Base-by-base conservation (phyloP, 2,888 invertebrate genomes). In the Scaptomyza polygonia region DNA sequence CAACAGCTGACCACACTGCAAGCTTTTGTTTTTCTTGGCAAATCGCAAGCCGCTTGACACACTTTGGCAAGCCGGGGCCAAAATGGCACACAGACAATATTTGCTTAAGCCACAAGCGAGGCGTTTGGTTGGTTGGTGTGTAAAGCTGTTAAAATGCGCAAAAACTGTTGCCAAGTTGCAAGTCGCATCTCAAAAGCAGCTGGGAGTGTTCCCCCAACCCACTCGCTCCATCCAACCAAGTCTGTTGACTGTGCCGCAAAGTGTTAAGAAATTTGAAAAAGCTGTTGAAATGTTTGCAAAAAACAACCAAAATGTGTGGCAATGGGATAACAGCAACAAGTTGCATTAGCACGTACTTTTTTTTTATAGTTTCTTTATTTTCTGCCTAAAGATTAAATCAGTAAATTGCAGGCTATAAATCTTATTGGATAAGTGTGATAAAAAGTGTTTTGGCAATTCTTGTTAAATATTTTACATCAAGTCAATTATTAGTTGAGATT, bases 41-140 rank as follows among this genome's bases (percentile, higher is more conserved):
- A 72, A 74, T 36, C n/a, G n/a, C n/a, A n/a, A 62, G 16, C 54
- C 21, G 71, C 67, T 59, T 82, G 86, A 76, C 82, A 86, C 85
- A 82, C 78, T 81, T 84, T 72, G 45, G 45, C 58, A 39, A 25
- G n/a, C 30, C 34, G 49, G 16, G 9, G 52, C 49, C 64, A 65
- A 76, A 76, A 65, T 56, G 72, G 71, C 83, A 73, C 83, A 73
- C 75, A 66, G 49, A 14, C 59, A 76, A 76, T 72, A 77, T 76
- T 73, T 58, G 57, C 40, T 44, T 18, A 58, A 53, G 65, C 76
- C 57, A 40, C 55, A 55, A 49, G 39, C 39, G 32, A 34, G 43
- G 53, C 56, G 53, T 45, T 43, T 34, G 45, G 29, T 43, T 12
- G 45, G 45, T n/a, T n/a, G n/a, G n/a, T n/a, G n/a, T n/a, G 29